Base-by-base conservation (phyloP, 2,797 vertebrate genomes). In the Buceros bicornis region DNA sequence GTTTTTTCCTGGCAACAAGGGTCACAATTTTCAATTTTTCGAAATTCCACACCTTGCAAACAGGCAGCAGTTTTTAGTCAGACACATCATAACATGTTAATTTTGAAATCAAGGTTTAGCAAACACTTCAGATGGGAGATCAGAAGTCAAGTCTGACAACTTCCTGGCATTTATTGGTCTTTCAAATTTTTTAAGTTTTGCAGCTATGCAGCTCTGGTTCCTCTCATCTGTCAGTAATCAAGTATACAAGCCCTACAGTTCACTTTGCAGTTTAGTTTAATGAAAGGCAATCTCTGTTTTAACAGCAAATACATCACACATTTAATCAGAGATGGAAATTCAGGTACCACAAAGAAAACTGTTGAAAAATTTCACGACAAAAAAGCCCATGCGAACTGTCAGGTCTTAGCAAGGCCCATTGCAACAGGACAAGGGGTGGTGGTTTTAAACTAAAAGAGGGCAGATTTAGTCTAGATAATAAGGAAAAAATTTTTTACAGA, bases 71-170 rank as follows among this genome's bases (percentile, higher is more conserved):
- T 51, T 91, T 90, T 83, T 20, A 57, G 21, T 54, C 65, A 48
- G 47, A 67, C 8, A 69, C 28, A 87, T 57, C 29, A 20, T 18
- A 80, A 65, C 24, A 42, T 11, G 13, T 29, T 72, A 67, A 78
- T 67, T 91, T 81, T 47, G 19, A 93, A 95, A 91, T 56, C 51
- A 88, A 91, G 42, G 61, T 74, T 93, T 83, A 89, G 62, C 50
- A 90, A 83, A 86, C 42, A 57, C 57, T 89, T 42, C 76, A 95
- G 81, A 87, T 84, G 73, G 58, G 15, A 95, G 20, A 92, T n/a
- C 35, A 93, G 82, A 88, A 93, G 79, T 86, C 22, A 58, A 87
- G 72, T 51, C 72, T 92, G 72, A 74, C 40, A 88, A 74, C 18
- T 71, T 93, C 65, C 74, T 64, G 57, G 45, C 31, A 64, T 87